Conservation (phyloP, 2,888 invertebrate species). For the Thereva nobilitata region DNA sequence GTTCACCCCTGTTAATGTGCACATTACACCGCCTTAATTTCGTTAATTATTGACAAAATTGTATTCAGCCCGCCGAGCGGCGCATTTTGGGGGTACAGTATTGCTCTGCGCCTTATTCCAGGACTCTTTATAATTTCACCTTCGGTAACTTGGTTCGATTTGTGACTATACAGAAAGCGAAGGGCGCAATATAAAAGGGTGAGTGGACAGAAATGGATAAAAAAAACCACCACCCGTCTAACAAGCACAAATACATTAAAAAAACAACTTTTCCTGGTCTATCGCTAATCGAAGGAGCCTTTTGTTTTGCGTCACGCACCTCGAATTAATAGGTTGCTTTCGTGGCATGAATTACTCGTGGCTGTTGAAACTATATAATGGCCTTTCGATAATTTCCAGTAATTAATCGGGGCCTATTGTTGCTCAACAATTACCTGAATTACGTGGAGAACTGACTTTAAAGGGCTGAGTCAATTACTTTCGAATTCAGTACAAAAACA, state of each 20-base stretch:
- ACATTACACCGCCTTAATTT: constrained; percentile 42
- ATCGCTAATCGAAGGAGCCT: constrained; percentile 45
- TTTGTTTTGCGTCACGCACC: constrained; percentile 46
- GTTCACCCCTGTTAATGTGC: constrained; percentile 39
- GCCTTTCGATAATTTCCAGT: constrained; percentile 46
- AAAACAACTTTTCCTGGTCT: constrained; percentile 35
- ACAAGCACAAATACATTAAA: constrained; percentile 40
- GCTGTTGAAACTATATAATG: constrained; percentile 41
- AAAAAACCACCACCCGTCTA: constrained; percentile 34
- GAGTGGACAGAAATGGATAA: constrained; percentile 34
- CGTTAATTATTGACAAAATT: constrained; percentile 42
- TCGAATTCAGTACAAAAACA: constrained; percentile 35
- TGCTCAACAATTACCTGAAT: constrained; percentile 44
- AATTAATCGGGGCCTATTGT: constrained; percentile 47
- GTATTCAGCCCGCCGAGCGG: constrained; percentile 18
- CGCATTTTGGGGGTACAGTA: not conserved
- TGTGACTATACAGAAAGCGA: constrained; percentile 3
- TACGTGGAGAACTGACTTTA: constrained; percentile 38
- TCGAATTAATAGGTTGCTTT: constrained; percentile 44
- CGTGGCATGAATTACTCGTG: constrained; percentile 34
- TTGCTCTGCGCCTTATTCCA: constrained; percentile 18
- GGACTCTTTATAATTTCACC: constrained; percentile 25
- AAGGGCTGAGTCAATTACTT: constrained; percentile 40
- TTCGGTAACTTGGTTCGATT: not conserved
- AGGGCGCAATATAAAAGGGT: constrained; percentile 14